Conservation (phyloP, 2,888 invertebrate species). For the Luffia ferchaultella region DNA sequence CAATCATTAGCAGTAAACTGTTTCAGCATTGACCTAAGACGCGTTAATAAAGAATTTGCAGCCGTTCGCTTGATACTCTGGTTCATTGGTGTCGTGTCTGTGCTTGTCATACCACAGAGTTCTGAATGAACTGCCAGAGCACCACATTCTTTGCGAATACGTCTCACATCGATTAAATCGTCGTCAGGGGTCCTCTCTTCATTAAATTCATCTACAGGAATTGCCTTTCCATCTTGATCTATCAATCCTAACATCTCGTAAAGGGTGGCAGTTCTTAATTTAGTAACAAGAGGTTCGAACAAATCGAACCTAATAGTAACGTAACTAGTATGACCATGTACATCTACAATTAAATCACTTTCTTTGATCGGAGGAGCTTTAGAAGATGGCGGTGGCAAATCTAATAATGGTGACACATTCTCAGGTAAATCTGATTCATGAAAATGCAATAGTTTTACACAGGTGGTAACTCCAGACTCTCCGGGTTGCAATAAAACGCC, state of each 20-base stretch:
- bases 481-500: slow-evolving; percentile 39
- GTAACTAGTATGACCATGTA: slow-evolving; percentile 35
- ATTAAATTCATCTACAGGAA: slow-evolving; percentile 24
- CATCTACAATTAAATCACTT: slow-evolving; percentile 28
- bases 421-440: slow-evolving; percentile 31
- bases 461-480: slow-evolving; percentile 32
- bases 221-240: slow-evolving; percentile 22
- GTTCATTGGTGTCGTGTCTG: slow-evolving; percentile 37
- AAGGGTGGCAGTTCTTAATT: slow-evolving; percentile 32
- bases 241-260: slow-evolving; percentile 25
- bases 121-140: slow-evolving; percentile 52
- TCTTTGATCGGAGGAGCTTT: slow-evolving; percentile 32
- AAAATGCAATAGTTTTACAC: slow-evolving; percentile 30
- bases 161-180: slow-evolving; percentile 29
- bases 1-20: slow-evolving; percentile 39
- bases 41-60: slow-evolving; percentile 42
- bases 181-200: slow-evolving; percentile 28
- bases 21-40: slow-evolving; percentile 42
- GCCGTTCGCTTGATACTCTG: slow-evolving; percentile 51
- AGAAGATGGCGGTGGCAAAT: slow-evolving; percentile 41
- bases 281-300: slow-evolving; percentile 32
- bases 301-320: slow-evolving; percentile 41
- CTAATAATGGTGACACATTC: slow-evolving; percentile 29
- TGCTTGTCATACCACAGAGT: slow-evolving; percentile 36
- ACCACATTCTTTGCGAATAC: slow-evolving; percentile 40